These are phyloP conservation scores for Elephas maximus DNA, from an alignment of 2,113 vertebrate genomes.

Conservation along the genomic window DNA sequence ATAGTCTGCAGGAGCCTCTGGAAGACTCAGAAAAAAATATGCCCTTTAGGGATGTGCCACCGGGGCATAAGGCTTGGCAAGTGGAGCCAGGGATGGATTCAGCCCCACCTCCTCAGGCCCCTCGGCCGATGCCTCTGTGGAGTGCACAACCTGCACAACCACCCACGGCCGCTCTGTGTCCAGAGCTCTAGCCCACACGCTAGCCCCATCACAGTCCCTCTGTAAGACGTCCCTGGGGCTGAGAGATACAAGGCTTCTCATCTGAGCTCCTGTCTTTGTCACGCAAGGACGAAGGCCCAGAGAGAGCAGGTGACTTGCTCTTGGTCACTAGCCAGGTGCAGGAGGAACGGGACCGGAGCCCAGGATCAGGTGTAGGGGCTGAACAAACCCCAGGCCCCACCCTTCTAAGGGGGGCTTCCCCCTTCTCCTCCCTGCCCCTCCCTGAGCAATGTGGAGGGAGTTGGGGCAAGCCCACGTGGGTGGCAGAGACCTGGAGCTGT, in stretches of 20 bases:
- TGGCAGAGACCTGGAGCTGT: neutral
- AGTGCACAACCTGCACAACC: neutral
- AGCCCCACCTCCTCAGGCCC: accelerated
- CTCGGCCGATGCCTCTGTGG: accelerated
- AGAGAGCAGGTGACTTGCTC: neutral
- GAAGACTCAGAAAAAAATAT: neutral
- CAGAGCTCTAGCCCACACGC: neutral
- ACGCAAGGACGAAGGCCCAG: neutral
- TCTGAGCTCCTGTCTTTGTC: neutral
- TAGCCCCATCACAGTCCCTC: neutral
- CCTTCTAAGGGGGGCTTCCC: neutral
- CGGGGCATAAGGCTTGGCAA: neutral
- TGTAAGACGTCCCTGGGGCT: neutral
- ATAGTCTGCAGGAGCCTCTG: neutral
- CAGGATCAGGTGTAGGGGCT: neutral
- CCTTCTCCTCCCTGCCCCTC: too few species aligned
- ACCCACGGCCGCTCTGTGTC: neutral
- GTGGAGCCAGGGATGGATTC: neutral
- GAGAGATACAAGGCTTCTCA: neutral
- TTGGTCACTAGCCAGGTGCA: neutral
- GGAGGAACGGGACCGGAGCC: neutral
- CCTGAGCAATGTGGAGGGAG: neutral
- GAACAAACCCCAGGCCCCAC: neutral
- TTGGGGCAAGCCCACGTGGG: neutral
- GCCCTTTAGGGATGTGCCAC: neutral